phyloP scores from a whole-genome alignment of 2,113 vertebrate species.

The Semnornis frantzii region DNA sequence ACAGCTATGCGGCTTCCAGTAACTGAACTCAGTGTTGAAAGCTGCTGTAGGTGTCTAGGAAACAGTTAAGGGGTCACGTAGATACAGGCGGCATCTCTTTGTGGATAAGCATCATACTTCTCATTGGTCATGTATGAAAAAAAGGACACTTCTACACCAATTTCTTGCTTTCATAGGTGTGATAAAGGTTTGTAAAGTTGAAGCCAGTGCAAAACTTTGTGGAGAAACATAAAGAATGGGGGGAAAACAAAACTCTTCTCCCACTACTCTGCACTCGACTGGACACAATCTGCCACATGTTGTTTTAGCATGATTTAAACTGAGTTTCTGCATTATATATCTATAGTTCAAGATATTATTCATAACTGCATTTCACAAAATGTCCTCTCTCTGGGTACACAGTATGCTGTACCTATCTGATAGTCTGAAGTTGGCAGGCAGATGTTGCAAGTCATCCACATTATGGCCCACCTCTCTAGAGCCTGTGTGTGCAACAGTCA shows the following conservation, averaged over 20 bases:
- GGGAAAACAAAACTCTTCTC: background rate
- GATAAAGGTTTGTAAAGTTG: background rate
- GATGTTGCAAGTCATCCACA: slow-evolving; percentile 54
- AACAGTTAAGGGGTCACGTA: background rate
- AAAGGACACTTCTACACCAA: background rate
- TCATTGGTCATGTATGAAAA: background rate
- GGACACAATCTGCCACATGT: background rate
- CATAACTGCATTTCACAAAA: background rate
- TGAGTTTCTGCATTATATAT: background rate
- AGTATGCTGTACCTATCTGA: background rate
- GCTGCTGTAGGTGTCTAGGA: background rate
- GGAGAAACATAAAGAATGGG: background rate
- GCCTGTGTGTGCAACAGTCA: background rate
- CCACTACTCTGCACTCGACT: background rate
- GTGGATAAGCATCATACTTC: background rate
- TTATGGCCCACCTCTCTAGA: slow-evolving; percentile 27
- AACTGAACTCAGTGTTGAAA: background rate
- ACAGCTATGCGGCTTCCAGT: background rate
- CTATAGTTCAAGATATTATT: background rate
- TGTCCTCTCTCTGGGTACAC: background rate
- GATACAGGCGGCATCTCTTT: background rate
- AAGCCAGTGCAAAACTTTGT: background rate
- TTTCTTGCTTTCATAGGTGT: background rate
- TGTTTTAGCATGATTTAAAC: background rate
- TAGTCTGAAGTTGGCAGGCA: background rate